Evolutionary conservation across 2,113 vertebrate genomes (phyloP), one percentile per base, ranked within the genome.

Genomic region (Oryzias javanicus): DNA sequence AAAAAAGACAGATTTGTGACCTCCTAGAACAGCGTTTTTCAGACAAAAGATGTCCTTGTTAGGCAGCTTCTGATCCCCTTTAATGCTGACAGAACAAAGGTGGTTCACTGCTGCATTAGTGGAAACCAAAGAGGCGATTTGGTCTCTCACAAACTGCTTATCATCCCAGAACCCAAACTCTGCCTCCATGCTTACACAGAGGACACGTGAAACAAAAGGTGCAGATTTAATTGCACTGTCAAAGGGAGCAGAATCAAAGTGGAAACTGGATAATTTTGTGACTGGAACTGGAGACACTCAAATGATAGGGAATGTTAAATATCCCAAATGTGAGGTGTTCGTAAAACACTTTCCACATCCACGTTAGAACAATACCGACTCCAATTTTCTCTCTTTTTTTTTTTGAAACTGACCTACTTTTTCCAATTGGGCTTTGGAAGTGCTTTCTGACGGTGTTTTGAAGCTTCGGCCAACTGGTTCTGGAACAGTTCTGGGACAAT

Each of bases 381-480:
- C 4, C 16, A 50, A 45, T 22, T 56, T 50, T n/a, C 24, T 41
- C 51, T 25, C 27, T 1, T 20, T 54, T 19, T 57, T 3, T 35
- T 35, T 35, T 35, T 35, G 2, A 2, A 35, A 35, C 42, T 55
- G 51, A 60, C 47, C 72, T 17, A 22, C 41, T 72, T 72, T 64
- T 24, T 25, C 4, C 40, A 2, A 41, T 52, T 2, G 6, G 29
- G 44, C 42, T 73, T 57, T 76, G 18, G 27, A 55, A 49, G 47
- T 10, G 4, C 53, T 64, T 68, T 7, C 72, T 57, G 16, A 71
- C 25, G 1, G 14, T 1, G 3, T 67, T 70, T 25, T 73, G 65
- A 76, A 70, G 69, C 61, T 60, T 19, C 1, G 8, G 45, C 69
- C 57, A 1, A 25, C 50, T 45, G 50, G 45, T 64, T 55, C 66